Conservation (phyloP, 2,113 vertebrate genomes). For the Calidris pugnax region DNA sequence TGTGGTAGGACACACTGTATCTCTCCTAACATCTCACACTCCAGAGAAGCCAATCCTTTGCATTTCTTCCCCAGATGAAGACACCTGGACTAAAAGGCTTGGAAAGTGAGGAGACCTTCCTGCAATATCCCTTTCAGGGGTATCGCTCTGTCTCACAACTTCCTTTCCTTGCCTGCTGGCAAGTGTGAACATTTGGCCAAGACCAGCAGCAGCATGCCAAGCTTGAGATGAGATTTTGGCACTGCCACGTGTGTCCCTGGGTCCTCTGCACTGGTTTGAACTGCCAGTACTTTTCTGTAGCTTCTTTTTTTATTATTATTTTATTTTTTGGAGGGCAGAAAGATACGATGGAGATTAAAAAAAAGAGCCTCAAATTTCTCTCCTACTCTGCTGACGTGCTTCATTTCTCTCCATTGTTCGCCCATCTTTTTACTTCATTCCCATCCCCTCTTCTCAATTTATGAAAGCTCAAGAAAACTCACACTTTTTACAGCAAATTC, state of each 20-base stretch:
- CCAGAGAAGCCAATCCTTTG: neutral
- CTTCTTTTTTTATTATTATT: neutral
- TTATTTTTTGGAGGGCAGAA: neutral
- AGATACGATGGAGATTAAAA: neutral
- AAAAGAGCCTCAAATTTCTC: neutral
- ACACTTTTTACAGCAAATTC: neutral
- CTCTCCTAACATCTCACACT: neutral
- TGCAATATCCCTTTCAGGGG: too few species aligned
- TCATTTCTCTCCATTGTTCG: neutral
- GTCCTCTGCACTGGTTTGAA: neutral
- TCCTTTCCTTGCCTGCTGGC: neutral
- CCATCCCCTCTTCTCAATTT: neutral
- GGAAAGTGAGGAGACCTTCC: neutral
- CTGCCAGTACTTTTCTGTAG: neutral
- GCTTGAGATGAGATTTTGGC: neutral
- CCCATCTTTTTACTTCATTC: neutral
- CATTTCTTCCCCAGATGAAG: neutral
- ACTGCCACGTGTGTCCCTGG: neutral
- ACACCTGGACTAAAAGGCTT: neutral
- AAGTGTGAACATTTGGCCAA: neutral
- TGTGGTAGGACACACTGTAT: neutral
- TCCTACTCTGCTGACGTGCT: neutral
- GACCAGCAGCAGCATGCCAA: neutral
- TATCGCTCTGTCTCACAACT: neutral
- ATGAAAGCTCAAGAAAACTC: neutral